phyloP scores from a whole-genome alignment of 2,888 invertebrate species.

The Heliconius charithonia region DNA sequence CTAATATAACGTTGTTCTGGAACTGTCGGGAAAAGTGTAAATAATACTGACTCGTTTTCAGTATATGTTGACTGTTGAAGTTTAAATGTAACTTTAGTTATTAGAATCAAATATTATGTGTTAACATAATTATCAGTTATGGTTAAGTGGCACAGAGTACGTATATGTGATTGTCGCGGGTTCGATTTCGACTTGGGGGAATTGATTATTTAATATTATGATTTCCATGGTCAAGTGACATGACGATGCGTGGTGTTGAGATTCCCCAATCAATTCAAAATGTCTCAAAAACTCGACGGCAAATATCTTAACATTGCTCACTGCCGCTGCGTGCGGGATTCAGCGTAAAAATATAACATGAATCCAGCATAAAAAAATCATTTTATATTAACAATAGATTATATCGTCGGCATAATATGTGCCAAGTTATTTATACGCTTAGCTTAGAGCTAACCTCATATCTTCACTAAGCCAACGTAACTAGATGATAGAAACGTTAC shows the following conservation, averaged over 20 bases:
- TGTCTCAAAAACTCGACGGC: no score
- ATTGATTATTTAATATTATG: no score
- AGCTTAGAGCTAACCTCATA: not conserved
- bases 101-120: not conserved
- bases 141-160: no score
- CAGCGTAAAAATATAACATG: no score
- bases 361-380: no score
- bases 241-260: no score
- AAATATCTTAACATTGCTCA: no score
- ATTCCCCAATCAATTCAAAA: no score
- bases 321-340: no score
- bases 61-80: not conserved
- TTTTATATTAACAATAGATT: not conserved
- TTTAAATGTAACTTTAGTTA: not conserved
- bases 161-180: no score
- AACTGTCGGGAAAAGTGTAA: not conserved
- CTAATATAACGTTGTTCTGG: not conserved
- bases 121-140: not conserved
- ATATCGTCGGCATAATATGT: not conserved
- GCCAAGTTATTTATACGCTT: not conserved
- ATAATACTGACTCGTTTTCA: not conserved
- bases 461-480: slow-evolving; percentile 6
- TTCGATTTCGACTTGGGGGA: no score
- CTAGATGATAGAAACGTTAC: slow-evolving; percentile 7
- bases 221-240: no score